Percentiles rank a stretch among this genome's conserved stretches.
phyloP scores from a whole-genome alignment of 2,113 vertebrate species.

The Telmatochromis brachygnathus region DNA sequence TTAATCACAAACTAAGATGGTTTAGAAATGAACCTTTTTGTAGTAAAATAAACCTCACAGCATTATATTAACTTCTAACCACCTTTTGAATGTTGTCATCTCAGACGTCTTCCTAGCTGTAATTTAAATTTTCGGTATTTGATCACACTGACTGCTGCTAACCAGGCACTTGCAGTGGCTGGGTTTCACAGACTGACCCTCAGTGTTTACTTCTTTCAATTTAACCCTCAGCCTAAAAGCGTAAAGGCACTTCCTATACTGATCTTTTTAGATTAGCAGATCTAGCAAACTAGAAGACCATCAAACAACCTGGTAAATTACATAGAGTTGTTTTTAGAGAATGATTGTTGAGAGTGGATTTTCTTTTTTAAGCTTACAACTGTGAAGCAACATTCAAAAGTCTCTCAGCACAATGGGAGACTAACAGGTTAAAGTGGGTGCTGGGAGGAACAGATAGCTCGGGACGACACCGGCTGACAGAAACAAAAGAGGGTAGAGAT shows the following conservation, averaged over 20 bases:
- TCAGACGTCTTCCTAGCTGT: not conserved
- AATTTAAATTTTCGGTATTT: not conserved
- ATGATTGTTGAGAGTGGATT: not conserved
- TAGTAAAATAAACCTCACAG: not conserved
- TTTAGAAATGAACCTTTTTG: not conserved
- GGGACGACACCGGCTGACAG: conserved; percentile 21
- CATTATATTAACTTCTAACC: not conserved
- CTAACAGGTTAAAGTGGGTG: not conserved
- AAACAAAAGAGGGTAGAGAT: conserved; percentile 11
- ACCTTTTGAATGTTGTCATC: not conserved
- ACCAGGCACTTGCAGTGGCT: not conserved
- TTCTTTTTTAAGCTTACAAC: not conserved
- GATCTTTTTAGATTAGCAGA: not conserved
- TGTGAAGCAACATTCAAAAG: not conserved
- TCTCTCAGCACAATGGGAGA: not conserved
- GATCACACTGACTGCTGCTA: not conserved
- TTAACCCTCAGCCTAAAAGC: not conserved
- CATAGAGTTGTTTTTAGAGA: not conserved
- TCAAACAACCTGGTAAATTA: not conserved
- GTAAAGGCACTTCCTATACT: not conserved
- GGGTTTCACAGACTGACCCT: not conserved
- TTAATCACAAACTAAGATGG: not conserved
- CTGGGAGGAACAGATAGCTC: not conserved
- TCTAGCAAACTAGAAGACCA: not conserved
- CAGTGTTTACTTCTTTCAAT: not conserved